Base-by-base conservation (phyloP, 2,113 vertebrate genomes). In the Sarotherodon lohbergeri region DNA sequence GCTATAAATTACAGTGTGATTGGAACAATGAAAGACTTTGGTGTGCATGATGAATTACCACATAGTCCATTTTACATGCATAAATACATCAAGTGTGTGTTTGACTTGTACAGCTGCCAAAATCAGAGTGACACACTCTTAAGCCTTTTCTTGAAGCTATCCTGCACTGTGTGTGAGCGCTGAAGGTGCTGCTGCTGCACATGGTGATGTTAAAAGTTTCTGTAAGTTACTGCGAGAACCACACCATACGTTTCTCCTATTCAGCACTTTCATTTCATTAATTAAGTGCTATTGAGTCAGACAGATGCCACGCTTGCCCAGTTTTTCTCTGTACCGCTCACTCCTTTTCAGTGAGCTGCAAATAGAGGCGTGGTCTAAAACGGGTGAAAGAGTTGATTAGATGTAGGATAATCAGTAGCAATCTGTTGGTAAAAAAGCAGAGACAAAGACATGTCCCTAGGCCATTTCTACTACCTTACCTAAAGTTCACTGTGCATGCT, bases 401-500 rank as follows among this genome's bases (percentile, higher is more conserved):
- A 91, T 92, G 54, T 36, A 85, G 85, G 90, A 85, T 93, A 90
- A 96, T 94, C 89, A 92, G 91, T 92, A 83, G 93, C 93, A 89
- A 90, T 43, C 89, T 91, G 82, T 93, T 91, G 88, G 89, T 93
- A 84, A 22, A 22, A 81, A 93, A 83, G 83, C 89, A 24, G 63
- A 90, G 92, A 82, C 83, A 92, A 92, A 93, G 83, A 93, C 27
- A 80, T 90, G 91, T 90, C 96, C 95, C 71, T 1, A 32, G 94
- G 96, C 92, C 81, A 89, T 91, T 91, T 93, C 80, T 92, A 90
- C 91, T 92, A 91, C 90, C 92, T 92, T 84, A 92, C 90, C 93
- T 85, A 63, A 90, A 95, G 94, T 95, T 96, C 93, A 94, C 81
- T 82, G 89, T 79, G 9, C 88, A 93, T 81, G 86, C 56, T 88